Conservation (phyloP, 2,888 invertebrate genomes). For the Thera obeliscata region DNA sequence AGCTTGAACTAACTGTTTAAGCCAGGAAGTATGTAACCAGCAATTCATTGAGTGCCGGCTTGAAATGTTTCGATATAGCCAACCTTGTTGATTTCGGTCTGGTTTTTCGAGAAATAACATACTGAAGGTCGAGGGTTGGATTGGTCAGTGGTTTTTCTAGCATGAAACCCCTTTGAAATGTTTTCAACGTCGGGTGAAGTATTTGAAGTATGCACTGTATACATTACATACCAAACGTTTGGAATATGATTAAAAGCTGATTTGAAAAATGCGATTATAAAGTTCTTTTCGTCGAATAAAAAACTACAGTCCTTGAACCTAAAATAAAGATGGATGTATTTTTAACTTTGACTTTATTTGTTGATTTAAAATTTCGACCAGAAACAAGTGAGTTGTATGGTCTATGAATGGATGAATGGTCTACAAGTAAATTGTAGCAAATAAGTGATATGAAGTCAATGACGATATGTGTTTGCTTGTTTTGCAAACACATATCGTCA, state of each 20-base stretch:
- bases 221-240: neutral
- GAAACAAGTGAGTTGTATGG: no score
- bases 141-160: conserved; percentile 14
- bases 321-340: no score
- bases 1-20: conserved; percentile 29
- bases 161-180: neutral
- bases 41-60: conserved; percentile 32
- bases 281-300: no score
- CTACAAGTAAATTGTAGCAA: no score
- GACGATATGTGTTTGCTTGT: no score
- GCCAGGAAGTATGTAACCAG: conserved; percentile 33
- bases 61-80: conserved; percentile 29
- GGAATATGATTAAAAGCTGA: neutral
- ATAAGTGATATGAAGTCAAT: no score
- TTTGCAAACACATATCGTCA: no score
- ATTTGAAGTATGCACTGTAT: neutral
- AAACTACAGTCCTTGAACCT: no score
- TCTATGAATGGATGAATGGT: no score
- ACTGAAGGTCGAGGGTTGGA: neutral
- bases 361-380: no score
- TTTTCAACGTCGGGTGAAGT: neutral
- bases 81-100: conserved; percentile 16
- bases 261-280: no score
- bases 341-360: no score
- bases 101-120: conserved; percentile 23